phyloP scores from a whole-genome alignment of 2,113 vertebrate genomes.

The Pholis gunnellus region DNA sequence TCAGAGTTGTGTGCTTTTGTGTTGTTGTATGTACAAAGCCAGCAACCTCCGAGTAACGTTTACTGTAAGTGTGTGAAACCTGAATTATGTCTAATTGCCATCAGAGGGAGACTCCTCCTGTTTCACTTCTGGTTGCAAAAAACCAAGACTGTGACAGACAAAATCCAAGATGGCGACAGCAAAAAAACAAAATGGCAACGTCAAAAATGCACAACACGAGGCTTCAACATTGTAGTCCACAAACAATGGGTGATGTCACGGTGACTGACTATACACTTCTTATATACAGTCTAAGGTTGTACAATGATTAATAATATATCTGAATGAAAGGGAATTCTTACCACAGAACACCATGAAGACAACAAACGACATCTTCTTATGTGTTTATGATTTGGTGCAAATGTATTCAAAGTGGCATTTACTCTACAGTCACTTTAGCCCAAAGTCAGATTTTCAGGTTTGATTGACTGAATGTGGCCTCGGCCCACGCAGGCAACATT shows the following conservation, averaged over 20 bases:
- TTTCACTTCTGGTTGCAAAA: not conserved
- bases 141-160: too few species aligned
- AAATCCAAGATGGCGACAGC: too few species aligned
- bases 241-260: too few species aligned
- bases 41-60: too few species aligned
- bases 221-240: too few species aligned
- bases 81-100: not conserved
- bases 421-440: not conserved
- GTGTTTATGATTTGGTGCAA: not conserved
- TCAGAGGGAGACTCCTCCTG: not conserved
- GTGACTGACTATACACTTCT: too few species aligned
- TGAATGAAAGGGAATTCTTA: not conserved
- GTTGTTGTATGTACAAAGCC: not conserved
- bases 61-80: not conserved
- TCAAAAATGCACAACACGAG: too few species aligned
- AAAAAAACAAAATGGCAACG: too few species aligned
- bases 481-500: not conserved
- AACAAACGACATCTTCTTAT: not conserved
- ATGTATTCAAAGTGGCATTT: conserved; percentile 6
- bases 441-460: conserved; percentile 3
- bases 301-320: not conserved
- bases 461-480: conserved; percentile 3
- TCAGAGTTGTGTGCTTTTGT: not conserved
- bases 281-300: not conserved
- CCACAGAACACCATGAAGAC: not conserved